Conservation (phyloP, 1,140 invertebrate species). For the Heliconius hermathena region DNA sequence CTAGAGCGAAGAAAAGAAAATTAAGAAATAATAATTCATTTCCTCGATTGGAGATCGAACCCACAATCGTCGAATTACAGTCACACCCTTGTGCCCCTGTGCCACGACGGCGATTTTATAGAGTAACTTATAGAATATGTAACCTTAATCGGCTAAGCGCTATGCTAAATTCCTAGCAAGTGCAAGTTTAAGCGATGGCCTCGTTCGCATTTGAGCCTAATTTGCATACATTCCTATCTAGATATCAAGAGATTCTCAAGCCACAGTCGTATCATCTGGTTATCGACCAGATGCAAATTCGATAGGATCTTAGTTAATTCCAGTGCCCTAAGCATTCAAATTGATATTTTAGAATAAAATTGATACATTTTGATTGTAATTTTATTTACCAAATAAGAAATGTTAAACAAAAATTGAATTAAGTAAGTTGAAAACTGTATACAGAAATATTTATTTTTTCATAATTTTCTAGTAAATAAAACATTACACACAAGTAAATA, state of each 20-base stretch:
- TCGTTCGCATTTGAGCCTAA: conserved; percentile 42
- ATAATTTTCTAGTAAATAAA: no score
- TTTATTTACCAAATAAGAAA: not conserved
- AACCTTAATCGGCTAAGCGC: conserved; percentile 24
- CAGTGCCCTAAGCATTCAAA: not conserved
- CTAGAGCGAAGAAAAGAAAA: no score
- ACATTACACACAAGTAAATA: no score
- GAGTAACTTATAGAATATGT: not conserved
- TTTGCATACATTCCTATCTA: conserved; percentile 44
- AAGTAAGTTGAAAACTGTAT: no score
- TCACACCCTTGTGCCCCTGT: no score
- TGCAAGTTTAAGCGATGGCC: conserved; percentile 41
- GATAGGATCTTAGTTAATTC: conserved; percentile 4
- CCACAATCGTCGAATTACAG: no score
- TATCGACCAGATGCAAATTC: conserved; percentile 32
- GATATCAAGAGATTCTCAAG: conserved; percentile 39
- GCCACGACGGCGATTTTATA: not conserved
- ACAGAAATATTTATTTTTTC: no score
- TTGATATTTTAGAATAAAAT: not conserved
- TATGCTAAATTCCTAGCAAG: conserved; percentile 36
- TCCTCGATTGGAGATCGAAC: no score
- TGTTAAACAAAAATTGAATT: no score
- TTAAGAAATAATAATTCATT: no score
- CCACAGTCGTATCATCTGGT: conserved; percentile 30
- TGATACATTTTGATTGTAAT: not conserved